These are phyloP conservation scores for Lutraria rhynchaena DNA, from an alignment of 1,140 invertebrate genomes.

Conservation along the genomic window DNA sequence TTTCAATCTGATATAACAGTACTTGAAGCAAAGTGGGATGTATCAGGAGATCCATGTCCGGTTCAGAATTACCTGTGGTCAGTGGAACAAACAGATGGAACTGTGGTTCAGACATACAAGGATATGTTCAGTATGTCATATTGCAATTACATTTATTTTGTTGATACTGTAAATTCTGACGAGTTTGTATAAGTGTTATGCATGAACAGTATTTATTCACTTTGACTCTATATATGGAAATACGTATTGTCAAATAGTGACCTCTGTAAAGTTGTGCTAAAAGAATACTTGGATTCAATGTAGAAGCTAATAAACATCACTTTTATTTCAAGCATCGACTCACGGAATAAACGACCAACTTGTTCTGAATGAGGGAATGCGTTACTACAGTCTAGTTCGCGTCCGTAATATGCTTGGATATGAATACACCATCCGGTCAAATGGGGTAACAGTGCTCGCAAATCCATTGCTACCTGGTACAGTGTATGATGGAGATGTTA, in stretches of 20 bases:
- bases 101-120: conserved; percentile 25
- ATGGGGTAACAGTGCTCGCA: conserved; percentile 63
- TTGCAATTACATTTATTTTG: not conserved
- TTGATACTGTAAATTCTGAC: too few species aligned
- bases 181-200: too few species aligned
- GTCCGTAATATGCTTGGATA: conserved; percentile 62
- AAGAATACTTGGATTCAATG: too few species aligned
- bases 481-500: conserved; percentile 65
- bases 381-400: conserved; percentile 62
- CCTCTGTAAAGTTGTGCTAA: too few species aligned
- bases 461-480: conserved; percentile 65
- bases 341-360: conserved; percentile 61
- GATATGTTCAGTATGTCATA: conserved; percentile 57
- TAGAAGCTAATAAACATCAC: too few species aligned
- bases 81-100: conserved; percentile 59
- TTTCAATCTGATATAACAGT: conserved; percentile 49
- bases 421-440: conserved; percentile 58
- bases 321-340: conserved; percentile 47
- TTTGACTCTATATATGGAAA: too few species aligned
- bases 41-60: conserved; percentile 64
- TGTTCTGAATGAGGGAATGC: conserved; percentile 49
- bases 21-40: conserved; percentile 61
- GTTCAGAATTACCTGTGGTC: conserved; percentile 61
- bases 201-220: too few species aligned
- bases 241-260: too few species aligned